These are phyloP conservation scores for Cheilinus undulatus DNA, from an alignment of 2,113 vertebrate species.

Conservation along the genomic window DNA sequence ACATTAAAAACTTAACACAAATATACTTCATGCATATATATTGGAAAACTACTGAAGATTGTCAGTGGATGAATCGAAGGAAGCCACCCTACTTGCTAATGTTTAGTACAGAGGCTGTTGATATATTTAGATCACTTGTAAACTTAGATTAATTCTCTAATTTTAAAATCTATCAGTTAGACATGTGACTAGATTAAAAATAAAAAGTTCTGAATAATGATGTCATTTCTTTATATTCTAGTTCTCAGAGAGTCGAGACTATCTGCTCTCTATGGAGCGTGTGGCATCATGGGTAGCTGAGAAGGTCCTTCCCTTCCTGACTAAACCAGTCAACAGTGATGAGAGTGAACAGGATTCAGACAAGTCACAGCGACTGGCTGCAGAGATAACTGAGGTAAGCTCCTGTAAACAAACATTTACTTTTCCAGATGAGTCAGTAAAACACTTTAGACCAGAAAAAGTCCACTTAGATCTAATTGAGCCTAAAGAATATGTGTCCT, in stretches of 20 bases:
- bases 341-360: constrained; percentile 69
- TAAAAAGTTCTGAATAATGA: background rate
- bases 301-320: constrained; percentile 84
- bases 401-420: background rate
- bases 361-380: constrained; percentile 70
- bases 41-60: too few relatives aligned
- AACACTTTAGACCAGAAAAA: background rate
- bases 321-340: constrained; percentile 56
- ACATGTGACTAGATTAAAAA: too few relatives aligned
- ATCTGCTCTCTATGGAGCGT: constrained; percentile 84
- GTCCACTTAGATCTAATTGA: background rate
- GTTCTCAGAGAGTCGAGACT: constrained; percentile 86
- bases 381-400: constrained; percentile 88
- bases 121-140: too few relatives aligned
- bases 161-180: too few relatives aligned
- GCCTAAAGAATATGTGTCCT: background rate
- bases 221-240: constrained; percentile 54
- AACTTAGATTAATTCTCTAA: too few relatives aligned
- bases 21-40: too few relatives aligned
- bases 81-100: too few relatives aligned
- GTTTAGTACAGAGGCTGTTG: too few relatives aligned
- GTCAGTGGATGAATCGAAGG: too few relatives aligned
- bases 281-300: constrained; percentile 88
- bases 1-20: too few relatives aligned
- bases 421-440: background rate